Base-by-base conservation (phyloP, 2,888 invertebrate genomes). In the Luperina nickerlii region DNA sequence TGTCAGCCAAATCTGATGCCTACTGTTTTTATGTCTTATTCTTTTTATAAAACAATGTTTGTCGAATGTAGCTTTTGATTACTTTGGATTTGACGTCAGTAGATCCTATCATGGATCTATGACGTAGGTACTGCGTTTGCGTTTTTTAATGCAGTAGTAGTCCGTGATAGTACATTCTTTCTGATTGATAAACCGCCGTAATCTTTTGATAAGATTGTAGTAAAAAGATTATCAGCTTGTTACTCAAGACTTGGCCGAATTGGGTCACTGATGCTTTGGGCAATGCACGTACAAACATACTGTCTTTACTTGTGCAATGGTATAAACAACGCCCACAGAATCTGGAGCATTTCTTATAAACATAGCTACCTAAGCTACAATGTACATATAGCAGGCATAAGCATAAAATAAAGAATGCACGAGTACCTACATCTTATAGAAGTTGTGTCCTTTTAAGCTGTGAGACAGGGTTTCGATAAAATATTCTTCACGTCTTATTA, bases 121-220 rank as follows among this genome's bases (percentile, higher is more conserved):
- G 51, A 77, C 32, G 27, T 45, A 45, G 5, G n/a, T 15, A 32
- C 20, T 76, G 38, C 18, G 27, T 57, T n/a, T 67, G 32, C 27
- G 24, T 65, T 57, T 62, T 62, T 62, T 11, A 20, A 45, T 42
- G 20, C 66, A 68, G 1, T 11, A 5, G 9, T 27, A 62, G 32
- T 62, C 27, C 24, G 11, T 20, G 38, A 69, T 42, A 66, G n/a
- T 60, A 60, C 15, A 71, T 81, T 57, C 24, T 62, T 76, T 76
- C 54, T 62, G 15, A 15, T 57, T 69, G 42, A 79, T 72, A 80
- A 70, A 80, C 60, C 76, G 15, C 66, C 60, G 27, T 77, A 81
- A 77, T 81, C 76, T 81, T n/a, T 71, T 60, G 85, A 81, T 77
- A 69, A 68, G 76, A 76, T 73, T 86, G 75, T 73, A 74, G 69